Base-by-base conservation (phyloP, 1,140 invertebrate species). In the Liolophura sinensis region DNA sequence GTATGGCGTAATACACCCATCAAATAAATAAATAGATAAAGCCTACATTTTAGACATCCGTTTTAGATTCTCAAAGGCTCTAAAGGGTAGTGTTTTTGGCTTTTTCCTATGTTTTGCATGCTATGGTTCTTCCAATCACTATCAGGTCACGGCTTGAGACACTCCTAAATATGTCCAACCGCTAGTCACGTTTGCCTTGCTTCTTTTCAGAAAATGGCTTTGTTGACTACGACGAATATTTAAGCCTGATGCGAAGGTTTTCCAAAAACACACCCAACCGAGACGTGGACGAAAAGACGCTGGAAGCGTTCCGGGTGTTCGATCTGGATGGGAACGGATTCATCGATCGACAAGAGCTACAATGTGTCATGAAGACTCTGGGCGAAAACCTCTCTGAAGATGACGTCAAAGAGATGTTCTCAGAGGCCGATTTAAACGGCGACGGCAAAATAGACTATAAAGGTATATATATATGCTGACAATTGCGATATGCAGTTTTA, bases 301-400 rank as follows among this genome's bases (percentile, higher is more conserved):
- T 65, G 55, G 79, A 81, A 60, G 75, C 79, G 22, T 81, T 81
- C 67, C 69, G 70, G 68, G 75, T 78, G 55, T 81, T 81, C 69
- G 79, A 81, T 70, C 76, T 81, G 78, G 79, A 81, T 60, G 79
- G 79, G 18, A 81, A 81, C 65, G 79, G 79, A n/a, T 79, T 69
- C 68, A 81, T 81, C 62, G 79, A 81, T 65, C 73, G 76, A 60
- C 78, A 81, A 65, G 79, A 81, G 72, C 62, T 81, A 52, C 72
- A 73, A 46, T 79, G 77, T 65, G 78, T 79, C 18, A 81, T 81
- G 79, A 69, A 73, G 49, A 57, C 75, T 50, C 69, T 81, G 22
- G 78, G 78, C 11, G 77, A 81, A 67, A 78, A 76, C 69, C 63
- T 79, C 52, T 73, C 73, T 47, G 79, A 81, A 51, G 60, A 64